These are phyloP conservation scores for Tortricodes alternella DNA, from an alignment of 2,888 invertebrate genomes.

Conservation along the genomic window DNA sequence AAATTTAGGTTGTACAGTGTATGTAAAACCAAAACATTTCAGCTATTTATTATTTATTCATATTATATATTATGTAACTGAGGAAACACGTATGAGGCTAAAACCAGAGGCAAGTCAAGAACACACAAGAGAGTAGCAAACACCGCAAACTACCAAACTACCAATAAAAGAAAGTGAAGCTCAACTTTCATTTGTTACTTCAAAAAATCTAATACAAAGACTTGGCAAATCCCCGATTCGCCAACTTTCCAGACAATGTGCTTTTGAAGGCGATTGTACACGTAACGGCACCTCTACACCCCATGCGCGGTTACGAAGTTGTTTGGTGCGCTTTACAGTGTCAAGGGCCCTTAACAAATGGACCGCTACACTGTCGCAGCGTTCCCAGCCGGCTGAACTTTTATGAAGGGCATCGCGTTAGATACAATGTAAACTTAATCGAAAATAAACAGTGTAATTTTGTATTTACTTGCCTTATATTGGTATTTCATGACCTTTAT, in stretches of 20 bases:
- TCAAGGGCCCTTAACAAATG: conserved; percentile 60
- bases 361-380: conserved; percentile 51
- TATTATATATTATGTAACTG: no score
- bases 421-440: background rate
- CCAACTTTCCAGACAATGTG: conserved; percentile 30
- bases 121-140: background rate
- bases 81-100: no score
- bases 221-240: conserved; percentile 10
- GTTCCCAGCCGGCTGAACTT: conserved; percentile 39
- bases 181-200: conserved; percentile 9
- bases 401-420: conserved; percentile 24
- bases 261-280: conserved; percentile 19
- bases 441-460: no score
- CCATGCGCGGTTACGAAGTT: conserved; percentile 41
- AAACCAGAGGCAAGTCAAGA: no score
- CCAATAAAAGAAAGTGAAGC: background rate
- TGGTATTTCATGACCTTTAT: no score
- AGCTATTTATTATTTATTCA: no score
- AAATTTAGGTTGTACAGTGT: no score
- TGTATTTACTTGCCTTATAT: no score
- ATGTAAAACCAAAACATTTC: no score
- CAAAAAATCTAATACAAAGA: conserved; percentile 15
- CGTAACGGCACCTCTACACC: conserved; percentile 27
- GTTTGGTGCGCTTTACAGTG: conserved; percentile 54
- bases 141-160: no score